Base-by-base conservation (phyloP, 2,797 vertebrate genomes). In the Lithobates pipiens region DNA sequence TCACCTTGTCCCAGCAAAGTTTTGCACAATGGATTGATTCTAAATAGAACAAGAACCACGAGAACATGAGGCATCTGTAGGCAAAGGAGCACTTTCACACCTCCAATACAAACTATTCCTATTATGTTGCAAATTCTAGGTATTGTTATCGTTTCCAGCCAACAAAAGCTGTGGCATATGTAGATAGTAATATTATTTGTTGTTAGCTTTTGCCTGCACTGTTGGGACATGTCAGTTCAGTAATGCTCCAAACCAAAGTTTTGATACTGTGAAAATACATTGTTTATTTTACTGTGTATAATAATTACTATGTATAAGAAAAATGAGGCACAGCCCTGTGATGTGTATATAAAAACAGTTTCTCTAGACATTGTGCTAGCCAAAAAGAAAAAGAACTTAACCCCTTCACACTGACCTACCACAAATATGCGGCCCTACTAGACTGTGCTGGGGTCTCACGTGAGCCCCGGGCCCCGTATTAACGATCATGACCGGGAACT, bases 81-180 rank as follows among this genome's bases (percentile, higher is more conserved):
- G 39, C 36, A 10, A 46, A 9, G 10, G 23, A 39, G 42, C 1
- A 50, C 16, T 46, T 46, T 27, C 72, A 74, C 21, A 54, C 78
- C 29, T 80, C 29, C 50, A 57, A 27, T 34, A 57, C n/a, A 50
- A 71, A 34, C 68, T 71, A 23, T 57, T 80, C 54, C 13, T 72
- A 74, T 57, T 81, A 21, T 57, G 32, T 15, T 50, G 69, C 23
- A 27, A 25, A 81, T 72, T 69, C 70, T 25, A 13, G 32, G 50
- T 72, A 54, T 25, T 71, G n/a, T 74, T 74, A 57, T 72, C 72
- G 69, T 61, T 81, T 21, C 46, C 69, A 81, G 68, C 68, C 61
- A 32, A 39, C 69, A 72, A 32, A 80, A 25, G 21, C 67, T 25
- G 6, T 39, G 36, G 68, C 70, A 72, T 72, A 23, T 72, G 27